Conservation (phyloP, 2,888 invertebrate genomes). For the Crioceris asparagi region DNA sequence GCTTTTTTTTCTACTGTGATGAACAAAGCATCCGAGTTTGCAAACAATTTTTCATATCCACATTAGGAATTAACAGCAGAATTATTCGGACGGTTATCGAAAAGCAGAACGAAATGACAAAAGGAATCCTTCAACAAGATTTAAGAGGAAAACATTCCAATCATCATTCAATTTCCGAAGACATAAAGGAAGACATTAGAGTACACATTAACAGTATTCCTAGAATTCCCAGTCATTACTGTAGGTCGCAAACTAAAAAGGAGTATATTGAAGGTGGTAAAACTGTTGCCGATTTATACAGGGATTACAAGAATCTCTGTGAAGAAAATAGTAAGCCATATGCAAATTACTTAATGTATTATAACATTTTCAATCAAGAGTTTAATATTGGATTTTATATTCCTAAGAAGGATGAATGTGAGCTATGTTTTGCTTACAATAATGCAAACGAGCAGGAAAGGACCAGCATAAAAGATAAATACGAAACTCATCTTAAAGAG, state of each 20-base stretch:
- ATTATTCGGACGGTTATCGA: no score
- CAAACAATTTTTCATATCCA: no score
- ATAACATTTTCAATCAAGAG: constrained; percentile 7
- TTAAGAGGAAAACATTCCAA: no score
- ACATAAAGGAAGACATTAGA: background rate
- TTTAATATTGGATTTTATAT: constrained; percentile 7
- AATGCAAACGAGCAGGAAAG: constrained; percentile 5
- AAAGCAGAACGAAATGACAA: no score
- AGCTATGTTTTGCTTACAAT: constrained; percentile 5
- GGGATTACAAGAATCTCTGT: constrained; percentile 2
- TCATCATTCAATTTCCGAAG: background rate
- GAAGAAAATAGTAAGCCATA: constrained; percentile 2
- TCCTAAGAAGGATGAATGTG: constrained; percentile 11
- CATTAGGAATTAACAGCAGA: no score
- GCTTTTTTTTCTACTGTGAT: background rate
- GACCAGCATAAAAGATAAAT: constrained; percentile 4
- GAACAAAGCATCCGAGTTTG: background rate
- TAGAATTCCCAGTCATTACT: background rate
- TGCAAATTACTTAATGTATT: constrained; percentile 3
- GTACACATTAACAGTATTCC: constrained; percentile 1
- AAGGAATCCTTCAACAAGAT: no score
- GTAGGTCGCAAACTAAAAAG: constrained; percentile 3
- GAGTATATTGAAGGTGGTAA: constrained; percentile 7
- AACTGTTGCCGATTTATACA: constrained; percentile 5
- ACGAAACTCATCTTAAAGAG: constrained; percentile 5